Evolutionary conservation across 2,888 invertebrate species (phyloP), one percentile per base, ranked within the genome.

Genomic region (Thyatira batis): DNA sequence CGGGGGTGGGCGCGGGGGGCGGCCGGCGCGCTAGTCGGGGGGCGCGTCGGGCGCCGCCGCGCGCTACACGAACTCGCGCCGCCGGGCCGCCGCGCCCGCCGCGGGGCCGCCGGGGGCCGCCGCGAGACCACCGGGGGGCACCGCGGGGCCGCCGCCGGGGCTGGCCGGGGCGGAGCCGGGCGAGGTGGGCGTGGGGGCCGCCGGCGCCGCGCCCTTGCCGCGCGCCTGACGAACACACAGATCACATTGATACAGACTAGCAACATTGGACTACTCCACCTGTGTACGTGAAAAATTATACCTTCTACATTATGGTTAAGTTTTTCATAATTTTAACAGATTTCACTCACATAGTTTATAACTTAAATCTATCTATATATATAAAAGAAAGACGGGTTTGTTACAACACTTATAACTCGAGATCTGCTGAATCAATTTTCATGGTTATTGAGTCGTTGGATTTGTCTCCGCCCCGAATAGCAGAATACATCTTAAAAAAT

Each of bases 151-250:
- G 49, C 54, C 43, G 21, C 65, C 54, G 46, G 55, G 59, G 51
- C 67, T 65, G 58, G 60, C 60, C 49, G 82, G 83, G 53, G 76
- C 87, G n/a, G n/a, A n/a, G n/a, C n/a, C n/a, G n/a, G n/a, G n/a
- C n/a, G n/a, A n/a, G n/a, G n/a, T n/a, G n/a, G n/a, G n/a, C n/a
- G n/a, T n/a, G n/a, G n/a, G n/a, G n/a, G n/a, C n/a, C 55, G 76
- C 78, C 45, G 86, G 85, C 51, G 85, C 86, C 28, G 87, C 76
- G 54, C 89, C 89, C 72, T 89, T 89, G 61, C 88, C 85, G 43
- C 88, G 80, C 27, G 83, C 89, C 89, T 89, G 81, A n/a, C n/a
- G n/a, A 8, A 46, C 45, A 25, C 21, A 45, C 6, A 3, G 0
- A 3, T n/a, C n/a, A n/a, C n/a, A n/a, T n/a, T n/a, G n/a, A n/a